Evolutionary conservation across 2,888 invertebrate species (phyloP).

Genomic region (Lochmaea crataegi): DNA sequence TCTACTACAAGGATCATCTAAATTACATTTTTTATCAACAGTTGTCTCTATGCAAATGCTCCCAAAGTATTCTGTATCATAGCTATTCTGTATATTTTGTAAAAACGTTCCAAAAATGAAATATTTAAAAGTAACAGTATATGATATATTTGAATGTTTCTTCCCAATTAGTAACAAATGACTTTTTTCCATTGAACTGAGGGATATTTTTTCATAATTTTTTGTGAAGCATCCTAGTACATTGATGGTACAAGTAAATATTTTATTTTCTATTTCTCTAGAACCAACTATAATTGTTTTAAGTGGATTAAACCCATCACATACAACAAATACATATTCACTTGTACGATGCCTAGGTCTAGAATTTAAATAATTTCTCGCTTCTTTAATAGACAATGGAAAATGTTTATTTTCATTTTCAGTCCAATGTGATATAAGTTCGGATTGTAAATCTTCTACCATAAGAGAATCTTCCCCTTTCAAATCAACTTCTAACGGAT

Average conservation of each 20-base stretch:
- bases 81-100: conserved; percentile 34
- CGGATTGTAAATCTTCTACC: neutral
- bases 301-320: conserved; percentile 43
- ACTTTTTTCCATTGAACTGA: conserved; percentile 45
- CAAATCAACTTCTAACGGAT: conserved; percentile 52
- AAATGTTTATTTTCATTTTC: conserved; percentile 39
- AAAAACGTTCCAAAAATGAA: conserved; percentile 44
- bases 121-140: conserved; percentile 44
- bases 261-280: conserved; percentile 25
- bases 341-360: conserved; percentile 31
- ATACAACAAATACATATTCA: conserved; percentile 43
- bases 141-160: conserved; percentile 33
- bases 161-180: conserved; percentile 38
- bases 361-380: conserved; percentile 40
- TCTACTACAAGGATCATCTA: conserved; percentile 31
- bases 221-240: conserved; percentile 41
- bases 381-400: conserved; percentile 41
- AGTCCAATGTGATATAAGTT: conserved; percentile 20
- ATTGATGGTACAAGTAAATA: conserved; percentile 39
- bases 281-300: conserved; percentile 46
- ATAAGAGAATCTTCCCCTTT: conserved; percentile 45
- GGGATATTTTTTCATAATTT: conserved; percentile 37
- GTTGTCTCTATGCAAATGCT: conserved; percentile 43
- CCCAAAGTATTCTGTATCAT: conserved; percentile 36
- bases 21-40: conserved; percentile 39